Base-by-base conservation (phyloP, 2,888 invertebrate species). In the Perdita meconis region DNA sequence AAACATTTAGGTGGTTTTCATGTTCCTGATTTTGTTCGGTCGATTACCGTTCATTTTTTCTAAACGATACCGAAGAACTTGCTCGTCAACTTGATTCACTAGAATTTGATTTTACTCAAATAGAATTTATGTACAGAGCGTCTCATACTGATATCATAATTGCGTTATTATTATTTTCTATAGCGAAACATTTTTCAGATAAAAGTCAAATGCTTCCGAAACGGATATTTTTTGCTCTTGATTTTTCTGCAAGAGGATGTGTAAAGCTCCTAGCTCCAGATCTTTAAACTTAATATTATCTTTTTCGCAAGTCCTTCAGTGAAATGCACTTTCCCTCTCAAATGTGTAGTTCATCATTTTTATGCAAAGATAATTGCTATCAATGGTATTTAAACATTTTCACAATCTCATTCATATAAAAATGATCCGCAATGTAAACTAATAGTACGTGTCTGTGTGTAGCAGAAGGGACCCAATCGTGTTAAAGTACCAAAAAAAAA, bases 1-100 rank as follows among this genome's bases (percentile, higher is more conserved):
- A 26, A 26, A 55, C 34, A 57, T 64, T 66, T 53, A 57, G 44
- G 59, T 66, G 36, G 44, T 76, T 53, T 53, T 69, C n/a, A 16
- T 34, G 34, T 24, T 34, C n/a, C 10, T 73, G 16, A 13, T 47
- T 38, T 10, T 13, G 10, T 36, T 57, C 12, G 51, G 42, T 26
- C 42, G 6, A 8, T 40, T 10, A n/a, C 12, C 34, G n/a, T n/a
- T 6, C 13, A 6, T 2, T 16, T 22, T 47, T 16, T 8, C 30
- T 30, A 6, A 34, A 1, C 3, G 24, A 24, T 13, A 26, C 12
- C 8, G 19, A 69, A 59, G 19, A 51, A 61, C 30, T 71, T 42
- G 65, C 51, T n/a, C n/a, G n/a, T n/a, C n/a, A n/a, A n/a, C n/a
- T n/a, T n/a, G n/a, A n/a, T n/a, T n/a, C n/a, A n/a, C n/a, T n/a